Base-by-base conservation (phyloP, 23 tunicate genomes). In the Halocynthia aurantium region DNA sequence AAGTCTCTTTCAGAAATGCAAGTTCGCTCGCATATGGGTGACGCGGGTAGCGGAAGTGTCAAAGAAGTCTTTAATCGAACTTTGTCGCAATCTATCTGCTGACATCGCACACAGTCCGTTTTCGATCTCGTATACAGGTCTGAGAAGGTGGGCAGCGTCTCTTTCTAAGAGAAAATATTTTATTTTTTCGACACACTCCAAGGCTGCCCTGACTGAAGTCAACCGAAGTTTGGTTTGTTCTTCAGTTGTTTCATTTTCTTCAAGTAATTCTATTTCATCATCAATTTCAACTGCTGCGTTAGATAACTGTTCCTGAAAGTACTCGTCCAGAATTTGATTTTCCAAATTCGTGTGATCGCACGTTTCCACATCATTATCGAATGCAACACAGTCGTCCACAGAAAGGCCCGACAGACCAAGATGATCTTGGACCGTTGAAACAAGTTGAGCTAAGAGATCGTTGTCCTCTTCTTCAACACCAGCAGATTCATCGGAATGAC, bases 331-430 rank as follows among this genome's bases (percentile, higher is more conserved):
- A 71, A 71, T 71, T 71, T 18, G 57, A 71, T 71, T 71, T 71
- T 71, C 76, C 57, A 71, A 71, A 56, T 71, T 71, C 15, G 76
- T 20, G 57, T 71, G 50, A 18, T 71, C 76, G 52, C 57, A 19
- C 57, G 76, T 71, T 71, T 71, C 57, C 57, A 71, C 15, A 71
- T 71, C 76, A 18, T 40, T 71, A 56, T 71, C 57, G 52, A 15
- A 71, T 71, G 76, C 76, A 71, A 40, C 76, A 71, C 50, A 71
- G n/a, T n/a, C n/a, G n/a, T n/a, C n/a, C n/a, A n/a, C n/a, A n/a
- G n/a, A n/a, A n/a, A n/a, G n/a, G n/a, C n/a, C n/a, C n/a, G n/a
- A n/a, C n/a, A n/a, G n/a, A n/a, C n/a, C n/a, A n/a, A n/a, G n/a
- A n/a, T n/a, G 57, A 71, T 8, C 76, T 20, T 71, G 57, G 76